Evolutionary conservation across 2,888 invertebrate genomes (phyloP), one percentile per base, ranked within the genome.

Genomic region (Fragum fragum): DNA sequence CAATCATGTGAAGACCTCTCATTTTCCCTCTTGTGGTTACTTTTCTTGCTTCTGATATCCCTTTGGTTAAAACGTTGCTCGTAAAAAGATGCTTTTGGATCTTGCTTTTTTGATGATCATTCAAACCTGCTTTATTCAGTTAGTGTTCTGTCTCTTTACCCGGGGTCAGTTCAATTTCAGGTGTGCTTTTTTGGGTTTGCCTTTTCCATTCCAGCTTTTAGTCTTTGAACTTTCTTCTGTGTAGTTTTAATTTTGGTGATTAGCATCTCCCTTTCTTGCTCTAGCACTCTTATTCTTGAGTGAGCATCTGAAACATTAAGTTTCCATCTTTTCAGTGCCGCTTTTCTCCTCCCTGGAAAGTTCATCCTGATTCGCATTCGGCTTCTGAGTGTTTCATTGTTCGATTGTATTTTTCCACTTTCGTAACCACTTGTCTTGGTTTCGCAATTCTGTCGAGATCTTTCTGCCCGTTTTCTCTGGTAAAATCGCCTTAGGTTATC

Each of bases 401-500:
- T 23, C 7, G 28, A n/a, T n/a, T 39, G 16, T 18, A 14, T n/a
- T 29, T 42, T 7, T n/a, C n/a, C 57, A 23, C 63, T 76, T 28
- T 81, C 81, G n/a, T 81, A 74, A 16, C 74, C 77, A 66, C 74
- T 76, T 36, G 76, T 73, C 18, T 70, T 70, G 11, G 14, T 18
- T n/a, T 23, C 32, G 2, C 28, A 7, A 26, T 26, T 28, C 26
- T 18, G 52, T 57, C 36, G 23, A 23, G 55, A 3, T 1, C 71
- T 23, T 29, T 55, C 55, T 36, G 55, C 57, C 21, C 42, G 29
- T 53, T 79, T 79, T 47, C 63, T 72, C 23, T 55, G 29, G 28
- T 79, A 72, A 73, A 72, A 75, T 28, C 52, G 23, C 28, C 63
- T 59, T 16, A 79, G 52, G 23, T 73, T 74, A 2, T n/a, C 71